These are phyloP conservation scores for Cyaniris semiargus DNA, from an alignment of 2,888 invertebrate genomes.

Conservation along the genomic window DNA sequence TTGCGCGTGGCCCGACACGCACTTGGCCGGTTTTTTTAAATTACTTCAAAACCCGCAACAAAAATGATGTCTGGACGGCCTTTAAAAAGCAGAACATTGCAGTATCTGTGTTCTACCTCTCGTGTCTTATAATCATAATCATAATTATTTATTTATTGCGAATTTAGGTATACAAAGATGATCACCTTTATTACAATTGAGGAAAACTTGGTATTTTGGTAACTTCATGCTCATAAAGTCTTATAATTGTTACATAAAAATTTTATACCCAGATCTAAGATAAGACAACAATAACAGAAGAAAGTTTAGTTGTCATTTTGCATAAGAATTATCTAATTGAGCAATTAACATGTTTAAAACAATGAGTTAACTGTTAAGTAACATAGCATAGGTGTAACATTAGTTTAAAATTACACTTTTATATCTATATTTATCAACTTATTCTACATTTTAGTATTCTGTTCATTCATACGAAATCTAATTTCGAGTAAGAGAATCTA, in stretches of 20 bases:
- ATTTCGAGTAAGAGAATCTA: no score
- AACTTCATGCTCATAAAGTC: neutral
- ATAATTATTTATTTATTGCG: no score
- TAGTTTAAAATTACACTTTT: neutral
- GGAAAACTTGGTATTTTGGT: neutral
- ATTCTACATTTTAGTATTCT: constrained; percentile 1
- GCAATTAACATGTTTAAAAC: neutral
- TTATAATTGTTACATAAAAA: neutral
- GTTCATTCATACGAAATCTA: neutral
- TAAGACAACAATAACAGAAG: constrained; percentile 20
- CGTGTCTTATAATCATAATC: no score
- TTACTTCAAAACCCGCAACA: no score
- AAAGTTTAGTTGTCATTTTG: constrained; percentile 12
- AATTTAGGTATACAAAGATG: no score
- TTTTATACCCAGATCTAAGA: neutral
- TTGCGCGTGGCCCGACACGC: no score
- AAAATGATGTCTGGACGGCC: no score
- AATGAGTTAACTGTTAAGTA: constrained; percentile 1
- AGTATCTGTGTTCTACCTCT: no score
- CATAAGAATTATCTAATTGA: constrained; percentile 28
- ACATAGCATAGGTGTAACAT: neutral
- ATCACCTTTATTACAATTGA: no score
- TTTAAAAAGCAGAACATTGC: no score
- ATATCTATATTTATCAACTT: neutral
- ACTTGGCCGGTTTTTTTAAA: no score